These are phyloP conservation scores for Myotis pilosus DNA, from an alignment of 2,797 vertebrate species.

Conservation along the genomic window DNA sequence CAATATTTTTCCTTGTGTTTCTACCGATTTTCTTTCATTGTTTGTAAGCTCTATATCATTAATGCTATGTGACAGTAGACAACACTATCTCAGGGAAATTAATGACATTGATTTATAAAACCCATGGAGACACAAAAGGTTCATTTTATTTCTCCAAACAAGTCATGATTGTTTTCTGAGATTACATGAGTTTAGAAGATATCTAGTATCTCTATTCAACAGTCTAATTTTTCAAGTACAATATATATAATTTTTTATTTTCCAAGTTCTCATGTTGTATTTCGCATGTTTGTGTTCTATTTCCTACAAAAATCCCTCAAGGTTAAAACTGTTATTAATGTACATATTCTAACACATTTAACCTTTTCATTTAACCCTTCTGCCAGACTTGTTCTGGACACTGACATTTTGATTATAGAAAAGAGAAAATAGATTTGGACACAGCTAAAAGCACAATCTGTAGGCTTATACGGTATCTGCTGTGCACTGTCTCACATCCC, in stretches of 20 bases:
- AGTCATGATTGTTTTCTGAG: slow-evolving; percentile 13
- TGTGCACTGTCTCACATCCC: not conserved
- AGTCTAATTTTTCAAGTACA: not conserved
- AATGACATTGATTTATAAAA: slow-evolving; percentile 21
- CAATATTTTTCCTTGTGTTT: not conserved
- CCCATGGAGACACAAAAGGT: not conserved
- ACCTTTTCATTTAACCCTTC: not conserved
- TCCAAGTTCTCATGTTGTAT: slow-evolving; percentile 9
- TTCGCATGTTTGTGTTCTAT: not conserved
- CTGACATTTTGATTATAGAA: not conserved
- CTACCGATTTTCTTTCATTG: not conserved
- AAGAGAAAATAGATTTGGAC: not conserved
- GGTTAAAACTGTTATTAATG: slow-evolving; percentile 11
- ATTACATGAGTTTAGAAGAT: not conserved
- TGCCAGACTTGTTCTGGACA: not conserved
- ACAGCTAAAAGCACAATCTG: not conserved
- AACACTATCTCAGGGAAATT: not conserved
- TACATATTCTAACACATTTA: not conserved
- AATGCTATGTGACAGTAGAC: not conserved
- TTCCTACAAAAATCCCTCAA: not conserved
- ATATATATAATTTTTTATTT: slow-evolving; percentile 22
- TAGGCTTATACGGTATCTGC: not conserved
- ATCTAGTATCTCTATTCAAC: not conserved
- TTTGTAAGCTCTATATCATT: not conserved
- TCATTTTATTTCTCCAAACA: slow-evolving; percentile 50